Evolutionary conservation across 2,797 vertebrate species (phyloP), one percentile per base, ranked within the genome.

Genomic region (Cyprinella venusta): DNA sequence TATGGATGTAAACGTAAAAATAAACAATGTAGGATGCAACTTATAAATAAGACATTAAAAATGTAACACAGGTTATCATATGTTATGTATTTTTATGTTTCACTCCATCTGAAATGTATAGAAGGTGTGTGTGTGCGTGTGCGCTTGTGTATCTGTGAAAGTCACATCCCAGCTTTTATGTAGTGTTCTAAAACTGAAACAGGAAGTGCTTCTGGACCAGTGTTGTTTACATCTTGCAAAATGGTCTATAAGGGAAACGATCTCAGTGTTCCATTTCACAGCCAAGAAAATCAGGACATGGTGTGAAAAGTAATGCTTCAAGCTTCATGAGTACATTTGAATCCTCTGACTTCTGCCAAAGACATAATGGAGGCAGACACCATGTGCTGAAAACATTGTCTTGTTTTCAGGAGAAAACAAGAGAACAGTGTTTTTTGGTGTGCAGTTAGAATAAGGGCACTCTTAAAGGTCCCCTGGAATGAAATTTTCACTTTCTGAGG

Each of bases 211-310:
- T n/a, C n/a, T n/a, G n/a, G n/a, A n/a, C n/a, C n/a, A n/a, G n/a
- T n/a, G n/a, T n/a, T n/a, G n/a, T n/a, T n/a, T n/a, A n/a, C n/a
- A n/a, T n/a, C n/a, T n/a, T n/a, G n/a, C n/a, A n/a, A n/a, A n/a
- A n/a, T n/a, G n/a, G n/a, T n/a, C n/a, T n/a, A 69, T 69, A 48
- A 86, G 72, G 52, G 81, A 63, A 88, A 72, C 36, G 38, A 63
- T 79, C 79, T 77, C 83, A 85, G 74, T 80, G 61, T 83, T 85
- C 70, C 65, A 13, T 52, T 68, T 36, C 26, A 13, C 15, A 56
- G 77, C 76, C 80, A 88, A 88, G 80, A 86, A 86, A 86, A 85
- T 77, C 81, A 76, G 75, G 70, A 81, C 82, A 86, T 36, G 76
- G 81, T 84, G 86, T 84, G 81, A 84, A 88, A 88, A 79, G 75